A percentile compares a stretch with the other conserved stretches of the same genome.
Conservation (phyloP, 1,140 invertebrate genomes). For the Stegodyphus dumicola region DNA sequence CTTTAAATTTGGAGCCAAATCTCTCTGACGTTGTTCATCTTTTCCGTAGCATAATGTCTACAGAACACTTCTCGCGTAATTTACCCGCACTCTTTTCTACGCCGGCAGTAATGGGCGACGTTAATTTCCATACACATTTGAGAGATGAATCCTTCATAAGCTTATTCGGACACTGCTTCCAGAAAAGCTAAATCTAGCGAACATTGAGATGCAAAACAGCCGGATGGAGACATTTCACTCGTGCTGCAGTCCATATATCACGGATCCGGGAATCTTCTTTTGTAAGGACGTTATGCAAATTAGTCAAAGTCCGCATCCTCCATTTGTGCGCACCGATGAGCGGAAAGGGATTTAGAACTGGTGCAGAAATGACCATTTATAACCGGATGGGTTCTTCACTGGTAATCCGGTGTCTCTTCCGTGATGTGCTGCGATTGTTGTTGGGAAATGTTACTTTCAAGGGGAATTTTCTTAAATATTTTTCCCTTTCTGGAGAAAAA, state of each 20-base stretch:
- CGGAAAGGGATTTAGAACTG: slow-evolving; percentile 4
- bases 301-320: slow-evolving; percentile 6
- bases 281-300: slow-evolving; percentile 22
- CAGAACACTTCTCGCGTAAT: no score
- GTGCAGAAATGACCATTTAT: slow-evolving; percentile 14
- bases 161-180: not conserved
- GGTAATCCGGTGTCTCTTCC: not conserved
- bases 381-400: not conserved
- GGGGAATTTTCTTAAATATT: no score
- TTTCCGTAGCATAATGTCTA: no score
- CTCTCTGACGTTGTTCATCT: no score
- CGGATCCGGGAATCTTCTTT: not conserved
- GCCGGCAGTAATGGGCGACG: no score
- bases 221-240: slow-evolving; percentile 6
- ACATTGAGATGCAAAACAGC: slow-evolving; percentile 22
- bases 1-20: no score
- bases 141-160: slow-evolving; percentile 1
- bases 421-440: no score
- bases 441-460: no score
- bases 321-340: not conserved
- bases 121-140: no score
- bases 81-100: no score
- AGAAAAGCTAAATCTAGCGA: not conserved
- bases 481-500: no score
- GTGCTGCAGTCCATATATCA: slow-evolving; percentile 8